phyloP scores from a whole-genome alignment of 2,888 invertebrate species.

The Acanthacorydalis orientalis region DNA sequence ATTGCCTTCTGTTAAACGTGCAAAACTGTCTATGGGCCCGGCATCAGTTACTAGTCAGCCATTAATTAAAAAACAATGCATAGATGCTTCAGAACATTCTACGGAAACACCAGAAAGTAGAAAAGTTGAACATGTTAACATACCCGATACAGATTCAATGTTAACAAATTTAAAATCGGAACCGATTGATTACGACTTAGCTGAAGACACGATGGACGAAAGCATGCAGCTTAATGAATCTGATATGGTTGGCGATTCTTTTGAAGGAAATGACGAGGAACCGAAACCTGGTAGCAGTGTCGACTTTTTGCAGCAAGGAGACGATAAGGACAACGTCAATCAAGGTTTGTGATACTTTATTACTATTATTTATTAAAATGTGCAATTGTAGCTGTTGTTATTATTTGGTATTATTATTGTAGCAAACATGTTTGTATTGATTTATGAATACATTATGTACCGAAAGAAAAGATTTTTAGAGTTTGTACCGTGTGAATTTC shows the following conservation, averaged over 20 bases:
- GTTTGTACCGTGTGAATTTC: no score
- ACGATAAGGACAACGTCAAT: conserved; percentile 21
- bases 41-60: background rate
- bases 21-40: background rate
- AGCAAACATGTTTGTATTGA: no score
- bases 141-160: background rate
- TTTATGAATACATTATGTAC: no score
- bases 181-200: conserved; percentile 19
- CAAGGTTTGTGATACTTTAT: conserved; percentile 22
- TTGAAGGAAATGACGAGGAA: conserved; percentile 22
- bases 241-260: conserved; percentile 22
- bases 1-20: background rate
- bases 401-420: no score
- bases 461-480: no score
- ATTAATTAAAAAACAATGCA: background rate
- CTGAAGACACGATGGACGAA: conserved; percentile 19
- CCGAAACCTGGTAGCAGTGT: conserved; percentile 25
- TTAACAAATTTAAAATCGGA: conserved; percentile 24
- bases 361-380: background rate
- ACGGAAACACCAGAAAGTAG: no score
- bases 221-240: conserved; percentile 15
- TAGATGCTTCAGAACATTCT: no score
- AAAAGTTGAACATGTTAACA: background rate
- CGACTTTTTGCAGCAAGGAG: conserved; percentile 1
- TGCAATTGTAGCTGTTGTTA: no score